Evolutionary conservation across 2,888 invertebrate species (phyloP), one percentile per base, ranked within the genome.

Genomic region (Drosophila birchii): DNA sequence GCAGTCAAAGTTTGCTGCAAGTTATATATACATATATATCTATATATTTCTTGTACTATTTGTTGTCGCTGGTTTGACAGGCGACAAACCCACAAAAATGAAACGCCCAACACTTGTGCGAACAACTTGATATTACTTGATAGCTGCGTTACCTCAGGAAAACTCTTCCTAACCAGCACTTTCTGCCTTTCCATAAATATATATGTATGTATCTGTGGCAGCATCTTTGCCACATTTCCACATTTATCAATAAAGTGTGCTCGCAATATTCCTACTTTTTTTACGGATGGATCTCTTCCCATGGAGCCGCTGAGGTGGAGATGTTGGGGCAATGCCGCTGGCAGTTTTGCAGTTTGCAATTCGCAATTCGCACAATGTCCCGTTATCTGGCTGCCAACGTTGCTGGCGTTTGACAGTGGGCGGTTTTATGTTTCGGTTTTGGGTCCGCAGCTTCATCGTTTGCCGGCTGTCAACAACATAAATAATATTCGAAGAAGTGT

Each of bases 391-490:
- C 76, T 79, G 69, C 78, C 18, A 12, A 14, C 32, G 49, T 32
- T 3, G 49, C 49, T 74, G 77, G 75, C 20, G 70, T 53, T 57
- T 62, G 71, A 63, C 53, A 73, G 72, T 76, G 88, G 79, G 81
- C 84, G 88, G 77, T 85, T 78, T 86, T 80, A 79, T 78, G 80
- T 84, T 86, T 79, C 88, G 81, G 78, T 76, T 80, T 79, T 78
- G 63, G 72, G 70, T 73, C 36, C 43, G 20, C 45, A 45, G 51
- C 57, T 57, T 16, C 56, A 56, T 41, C 56, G 67, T 47, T 70
- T 80, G 78, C 75, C 78, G 81, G 53, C 76, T 86, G 88, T 88
- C 86, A 86, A 69, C 81, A 75, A 62, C 81, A 88, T 88, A 83
- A 86, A 76, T 76, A 69, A 79, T 74, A 64, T 64, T 70, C 66